These are phyloP conservation scores for Osmerus eperlanus DNA, from an alignment of 2,113 vertebrate species.

Conservation along the genomic window DNA sequence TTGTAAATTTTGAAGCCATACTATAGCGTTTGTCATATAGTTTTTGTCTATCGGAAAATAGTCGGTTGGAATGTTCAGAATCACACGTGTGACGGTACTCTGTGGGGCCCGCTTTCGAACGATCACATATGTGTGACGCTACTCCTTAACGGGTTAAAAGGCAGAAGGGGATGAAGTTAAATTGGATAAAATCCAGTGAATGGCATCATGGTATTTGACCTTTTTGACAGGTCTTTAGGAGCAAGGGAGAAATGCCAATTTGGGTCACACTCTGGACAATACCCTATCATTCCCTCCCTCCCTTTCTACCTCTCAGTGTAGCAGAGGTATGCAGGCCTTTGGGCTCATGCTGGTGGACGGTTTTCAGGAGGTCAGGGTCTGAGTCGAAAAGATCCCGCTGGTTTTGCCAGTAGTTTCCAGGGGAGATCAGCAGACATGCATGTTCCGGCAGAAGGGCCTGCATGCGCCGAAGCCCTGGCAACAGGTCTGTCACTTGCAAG, in stretches of 20 bases:
- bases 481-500: conserved; percentile 90
- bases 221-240: background rate
- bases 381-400: conserved; percentile 86
- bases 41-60: too few species aligned
- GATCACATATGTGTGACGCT: too few species aligned
- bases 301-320: conserved; percentile 84
- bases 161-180: background rate
- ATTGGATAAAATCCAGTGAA: background rate
- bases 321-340: conserved; percentile 93
- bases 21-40: too few species aligned
- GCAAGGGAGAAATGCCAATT: background rate
- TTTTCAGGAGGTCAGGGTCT: conserved; percentile 89
- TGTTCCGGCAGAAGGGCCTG: conserved; percentile 87
- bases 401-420: conserved; percentile 98
- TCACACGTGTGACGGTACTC: too few species aligned
- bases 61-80: too few species aligned
- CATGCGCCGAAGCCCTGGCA: conserved; percentile 87
- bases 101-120: too few species aligned
- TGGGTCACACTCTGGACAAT: too few species aligned
- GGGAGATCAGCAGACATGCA: conserved; percentile 91
- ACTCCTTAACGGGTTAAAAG: too few species aligned
- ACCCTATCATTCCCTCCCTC: background rate
- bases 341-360: conserved; percentile 93
- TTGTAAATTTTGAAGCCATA: too few species aligned
- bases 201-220: background rate